Conservation (phyloP, 2,113 vertebrate species). For the Nematolebias whitei region DNA sequence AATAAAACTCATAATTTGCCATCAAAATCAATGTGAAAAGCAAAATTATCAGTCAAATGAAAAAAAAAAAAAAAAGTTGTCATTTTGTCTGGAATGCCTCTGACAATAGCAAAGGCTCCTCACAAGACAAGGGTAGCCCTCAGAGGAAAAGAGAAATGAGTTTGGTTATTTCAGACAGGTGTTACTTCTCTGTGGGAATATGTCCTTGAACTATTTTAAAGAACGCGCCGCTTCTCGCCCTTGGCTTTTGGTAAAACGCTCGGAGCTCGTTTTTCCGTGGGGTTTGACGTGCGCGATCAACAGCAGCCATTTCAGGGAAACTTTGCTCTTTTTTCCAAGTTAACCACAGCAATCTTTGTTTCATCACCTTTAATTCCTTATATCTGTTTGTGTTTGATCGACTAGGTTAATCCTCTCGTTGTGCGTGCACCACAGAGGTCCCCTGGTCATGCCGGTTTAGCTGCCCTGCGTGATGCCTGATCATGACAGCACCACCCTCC, state of each 20-base stretch:
- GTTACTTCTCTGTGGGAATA: constrained; percentile 49
- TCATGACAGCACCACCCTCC: constrained; percentile 98
- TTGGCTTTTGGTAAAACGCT: constrained; percentile 24
- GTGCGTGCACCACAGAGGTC: constrained; percentile 89
- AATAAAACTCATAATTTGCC: neutral
- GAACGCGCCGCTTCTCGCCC: constrained; percentile 3
- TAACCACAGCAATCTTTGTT: too few species aligned
- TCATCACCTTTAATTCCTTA: too few species aligned
- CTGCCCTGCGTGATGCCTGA: constrained; percentile 95
- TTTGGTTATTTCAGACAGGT: constrained; percentile 48
- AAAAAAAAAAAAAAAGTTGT: neutral
- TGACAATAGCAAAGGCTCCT: constrained; percentile 39
- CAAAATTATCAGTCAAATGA: neutral
- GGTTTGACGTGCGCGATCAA: constrained; percentile 2
- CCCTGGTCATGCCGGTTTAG: constrained; percentile 69
- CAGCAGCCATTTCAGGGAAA: neutral
- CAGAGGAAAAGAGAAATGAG: constrained; percentile 56
- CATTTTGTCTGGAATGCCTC: constrained; percentile 21
- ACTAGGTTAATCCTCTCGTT: constrained; percentile 83
- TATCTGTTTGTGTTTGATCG: constrained; percentile 72
- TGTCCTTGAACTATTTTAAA: constrained; percentile 56
- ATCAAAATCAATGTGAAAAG: neutral
- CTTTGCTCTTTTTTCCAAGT: neutral
- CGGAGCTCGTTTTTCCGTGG: neutral
- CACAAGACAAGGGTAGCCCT: constrained; percentile 54